Base-by-base conservation (phyloP, 2,797 vertebrate species). In the Hippocampus kuda region DNA sequence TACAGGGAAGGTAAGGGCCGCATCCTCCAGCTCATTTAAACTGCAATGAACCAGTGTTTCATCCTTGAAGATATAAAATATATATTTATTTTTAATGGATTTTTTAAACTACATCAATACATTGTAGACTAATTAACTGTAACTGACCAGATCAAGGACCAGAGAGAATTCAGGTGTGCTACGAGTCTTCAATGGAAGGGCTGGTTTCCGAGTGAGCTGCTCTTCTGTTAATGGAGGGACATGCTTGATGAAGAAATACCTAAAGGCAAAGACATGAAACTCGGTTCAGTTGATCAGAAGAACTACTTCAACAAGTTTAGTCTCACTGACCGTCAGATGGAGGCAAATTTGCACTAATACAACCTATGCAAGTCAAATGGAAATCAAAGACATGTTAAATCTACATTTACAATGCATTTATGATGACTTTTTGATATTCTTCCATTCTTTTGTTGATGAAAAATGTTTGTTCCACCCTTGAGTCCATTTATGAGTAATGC, bases 231-330 rank as follows among this genome's bases (percentile, higher is more conserved):
- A 89, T 2, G 96, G 95, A 77, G 97, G 97, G 70, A 99, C 96
- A 4, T 99, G 97, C 76, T 99, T 99, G 89, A 99, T 99, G 90
- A 99, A 99, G 89, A 95, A 98, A 80, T 99, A 99, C 72, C 97
- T 99, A 77, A 46, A 87, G 86, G 77, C 22, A 7, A 72, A 70
- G 65, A 53, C 44, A n/a, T 53, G n/a, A 56, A 41, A 24, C 22
- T 41, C 26, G 42, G 27, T 63, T 34, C 5, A n/a, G 24, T 41
- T 42, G 61, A 42, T 44, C 22, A 38, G 8, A 60, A 4, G 13
- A 42, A n/a, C 22, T 34, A 34, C 22, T 42, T 30, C 22, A 62
- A 62, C 18, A 8, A 51, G 22, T 51, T 51, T 51, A 51, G 49
- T 51, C 49, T 51, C 49, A 51, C 49, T 51, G 49, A 48, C 5